Evolutionary conservation across 2,888 invertebrate species (phyloP).

Genomic region (Melipona beecheii): DNA sequence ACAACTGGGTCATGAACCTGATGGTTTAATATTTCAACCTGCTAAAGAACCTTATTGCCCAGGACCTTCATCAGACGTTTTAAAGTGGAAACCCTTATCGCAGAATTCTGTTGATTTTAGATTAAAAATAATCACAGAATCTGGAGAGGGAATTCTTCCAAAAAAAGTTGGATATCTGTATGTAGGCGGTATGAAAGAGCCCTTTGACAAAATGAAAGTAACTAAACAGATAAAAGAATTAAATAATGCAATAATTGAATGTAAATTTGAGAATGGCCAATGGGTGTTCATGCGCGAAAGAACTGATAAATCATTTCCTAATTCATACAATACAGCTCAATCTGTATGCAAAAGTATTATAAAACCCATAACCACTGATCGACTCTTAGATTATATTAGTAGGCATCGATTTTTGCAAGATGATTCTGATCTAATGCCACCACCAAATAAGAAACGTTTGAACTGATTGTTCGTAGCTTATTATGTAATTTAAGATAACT

Average conservation of each 20-base stretch:
- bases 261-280: conserved; percentile 90
- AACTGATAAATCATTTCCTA: conserved; percentile 98
- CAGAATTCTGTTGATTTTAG: conserved; percentile 98
- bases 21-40: conserved; percentile 99
- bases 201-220: conserved; percentile 91
- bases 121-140: conserved; percentile 91
- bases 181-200: conserved; percentile 89
- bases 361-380: conserved; percentile 93
- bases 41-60: conserved; percentile 92
- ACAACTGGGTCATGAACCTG: conserved; percentile 96
- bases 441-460: conserved; percentile 85
- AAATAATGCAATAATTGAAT: conserved; percentile 98
- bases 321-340: conserved; percentile 93
- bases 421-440: conserved; percentile 90
- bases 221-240: conserved; percentile 91
- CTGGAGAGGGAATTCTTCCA: conserved; percentile 89
- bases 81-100: conserved; percentile 98
- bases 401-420: conserved; percentile 87
- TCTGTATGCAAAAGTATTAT: conserved; percentile 93
- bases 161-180: conserved; percentile 90
- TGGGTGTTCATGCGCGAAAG: conserved; percentile 98
- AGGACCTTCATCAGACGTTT: conserved; percentile 92
- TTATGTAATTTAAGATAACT: conserved; percentile 29
- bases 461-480: conserved; percentile 23
- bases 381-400: conserved; percentile 90